phyloP scores from a whole-genome alignment of 1,140 invertebrate genomes.

The Drosophila arizonae region DNA sequence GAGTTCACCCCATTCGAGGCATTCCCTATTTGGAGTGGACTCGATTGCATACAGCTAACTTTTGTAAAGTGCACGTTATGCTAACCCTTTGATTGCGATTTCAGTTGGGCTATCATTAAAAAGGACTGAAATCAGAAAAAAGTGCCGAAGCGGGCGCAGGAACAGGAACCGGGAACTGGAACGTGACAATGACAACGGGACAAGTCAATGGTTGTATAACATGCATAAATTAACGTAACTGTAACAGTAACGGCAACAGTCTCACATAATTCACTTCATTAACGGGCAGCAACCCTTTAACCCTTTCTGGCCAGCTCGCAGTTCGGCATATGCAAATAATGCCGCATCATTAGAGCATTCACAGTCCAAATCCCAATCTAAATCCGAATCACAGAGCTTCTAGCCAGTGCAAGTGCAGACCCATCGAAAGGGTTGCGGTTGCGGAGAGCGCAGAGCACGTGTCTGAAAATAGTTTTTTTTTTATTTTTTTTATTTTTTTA shows the following conservation, averaged over 20 bases:
- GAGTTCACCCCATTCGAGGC: conserved; percentile 6
- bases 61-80: conserved; percentile 25
- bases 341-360: conserved; percentile 70
- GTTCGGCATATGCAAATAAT: conserved; percentile 72
- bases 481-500: conserved; percentile 5
- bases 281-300: conserved; percentile 51
- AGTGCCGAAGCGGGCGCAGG: neutral
- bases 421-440: conserved; percentile 59
- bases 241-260: conserved; percentile 67
- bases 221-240: conserved; percentile 72
- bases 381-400: neutral
- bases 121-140: neutral
- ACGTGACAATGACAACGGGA: conserved; percentile 36
- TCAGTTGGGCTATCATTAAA: conserved; percentile 47
- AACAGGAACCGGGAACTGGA: conserved; percentile 8
- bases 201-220: conserved; percentile 69
- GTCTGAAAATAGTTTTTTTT: conserved; percentile 15
- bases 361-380: conserved; percentile 16
- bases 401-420: conserved; percentile 26
- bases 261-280: conserved; percentile 72
- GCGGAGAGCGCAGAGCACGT: conserved; percentile 54
- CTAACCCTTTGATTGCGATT: conserved; percentile 58
- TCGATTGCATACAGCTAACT: neutral
- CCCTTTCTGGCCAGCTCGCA: conserved; percentile 50
- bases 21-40: neutral